Conservation (phyloP, 2,888 invertebrate species). For the Hirtodrosophila alboralis region DNA sequence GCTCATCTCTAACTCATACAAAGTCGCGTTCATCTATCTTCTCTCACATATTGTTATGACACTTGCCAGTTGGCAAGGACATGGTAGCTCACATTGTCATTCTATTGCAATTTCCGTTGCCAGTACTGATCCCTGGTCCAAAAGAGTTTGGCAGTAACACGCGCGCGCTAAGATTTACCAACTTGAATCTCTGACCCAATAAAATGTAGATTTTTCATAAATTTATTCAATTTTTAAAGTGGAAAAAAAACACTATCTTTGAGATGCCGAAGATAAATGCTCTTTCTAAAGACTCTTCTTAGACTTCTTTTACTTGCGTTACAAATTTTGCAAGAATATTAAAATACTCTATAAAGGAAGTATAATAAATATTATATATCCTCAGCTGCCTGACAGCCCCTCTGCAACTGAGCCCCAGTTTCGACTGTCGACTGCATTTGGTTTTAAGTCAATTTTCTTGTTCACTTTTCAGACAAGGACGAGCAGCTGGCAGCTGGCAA, state of each 20-base stretch:
- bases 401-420: slow-evolving; percentile 31
- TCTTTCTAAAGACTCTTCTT: too few relatives aligned
- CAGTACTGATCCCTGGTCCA: slow-evolving; percentile 7
- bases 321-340: background rate
- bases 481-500: slow-evolving; percentile 23
- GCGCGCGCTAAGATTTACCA: slow-evolving; percentile 5
- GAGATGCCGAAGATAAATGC: too few relatives aligned
- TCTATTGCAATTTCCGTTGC: slow-evolving; percentile 23
- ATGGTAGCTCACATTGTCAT: slow-evolving; percentile 13
- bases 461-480: slow-evolving; percentile 23
- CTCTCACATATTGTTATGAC: slow-evolving; percentile 32
- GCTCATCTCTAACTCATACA: background rate
- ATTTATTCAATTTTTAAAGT: too few relatives aligned
- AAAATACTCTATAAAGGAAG: background rate
- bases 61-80: slow-evolving; percentile 35
- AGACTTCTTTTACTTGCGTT: too few relatives aligned
- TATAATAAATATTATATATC: slow-evolving; percentile 37
- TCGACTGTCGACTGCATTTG: slow-evolving; percentile 25
- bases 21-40: slow-evolving; percentile 22
- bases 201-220: background rate
- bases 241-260: too few relatives aligned
- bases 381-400: slow-evolving; percentile 24
- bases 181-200: background rate
- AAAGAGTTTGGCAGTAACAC: slow-evolving; percentile 16
- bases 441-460: slow-evolving; percentile 48